Percentiles rank a stretch among this genome's conserved stretches.
These are phyloP conservation scores for Paramisgurnus dabryanus DNA, from an alignment of 2,113 vertebrate species.

Conservation along the genomic window DNA sequence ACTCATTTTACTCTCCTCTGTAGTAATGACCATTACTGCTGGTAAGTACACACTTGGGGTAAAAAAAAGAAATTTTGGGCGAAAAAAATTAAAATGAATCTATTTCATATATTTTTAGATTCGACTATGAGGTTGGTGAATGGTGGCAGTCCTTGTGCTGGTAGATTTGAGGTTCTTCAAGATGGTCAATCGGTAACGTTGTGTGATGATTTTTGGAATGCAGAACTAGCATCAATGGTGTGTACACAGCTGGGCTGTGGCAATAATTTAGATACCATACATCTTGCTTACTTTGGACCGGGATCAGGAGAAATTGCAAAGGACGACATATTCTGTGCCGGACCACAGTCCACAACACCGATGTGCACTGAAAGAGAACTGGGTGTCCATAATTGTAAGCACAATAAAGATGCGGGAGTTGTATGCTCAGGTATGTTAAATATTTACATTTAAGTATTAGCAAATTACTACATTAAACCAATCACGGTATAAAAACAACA, in stretches of 20 bases:
- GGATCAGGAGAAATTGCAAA: background rate
- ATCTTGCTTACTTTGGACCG: background rate
- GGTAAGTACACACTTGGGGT: no score
- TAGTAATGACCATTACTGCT: no score
- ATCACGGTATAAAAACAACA: accelerated
- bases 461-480: no score
- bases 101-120: no score
- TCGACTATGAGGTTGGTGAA: slow-evolving; percentile 9
- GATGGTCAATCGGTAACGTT: background rate
- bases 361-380: accelerated
- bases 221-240: background rate
- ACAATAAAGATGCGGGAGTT: slow-evolving; percentile 15
- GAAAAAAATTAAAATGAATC: no score
- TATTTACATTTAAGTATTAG: no score
- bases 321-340: accelerated
- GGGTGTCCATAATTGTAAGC: accelerated
- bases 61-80: no score
- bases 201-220: background rate
- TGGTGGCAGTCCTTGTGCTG: background rate
- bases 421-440: slow-evolving; percentile 27
- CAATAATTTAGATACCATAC: background rate
- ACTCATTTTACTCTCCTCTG: no score
- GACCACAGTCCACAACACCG: background rate
- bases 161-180: background rate
- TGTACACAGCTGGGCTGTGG: background rate